Base-by-base conservation (phyloP, 2,113 vertebrate species). In the Mastomys coucha region DNA sequence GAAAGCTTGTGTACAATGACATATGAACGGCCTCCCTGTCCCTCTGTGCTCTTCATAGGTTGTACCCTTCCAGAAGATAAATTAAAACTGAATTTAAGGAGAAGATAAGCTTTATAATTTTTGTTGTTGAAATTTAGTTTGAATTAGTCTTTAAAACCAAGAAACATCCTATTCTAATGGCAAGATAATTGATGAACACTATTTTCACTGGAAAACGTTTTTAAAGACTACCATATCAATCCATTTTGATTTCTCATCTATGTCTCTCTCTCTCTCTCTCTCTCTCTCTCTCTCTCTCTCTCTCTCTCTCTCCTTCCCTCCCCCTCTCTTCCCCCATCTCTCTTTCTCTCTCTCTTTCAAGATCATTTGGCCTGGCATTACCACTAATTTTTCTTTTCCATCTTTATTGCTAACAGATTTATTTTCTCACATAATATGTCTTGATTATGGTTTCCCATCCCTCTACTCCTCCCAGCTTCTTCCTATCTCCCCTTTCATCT, bases 61-160 rank as follows among this genome's bases (percentile, higher is more conserved):
- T 87, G 0, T 76, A 76, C 42, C 42, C 2, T 72, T 84, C 70
- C 69, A 86, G 28, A 53, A 87, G 3, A 77, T 73, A 9, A 95
- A 69, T 69, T 69, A 31, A 67, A 69, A 39, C 60, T 92, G 75
- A 28, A 58, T 65, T 92, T 96, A 88, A 82, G 80, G 16, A 88
- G 20, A 93, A 88, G n/a, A 5, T 92, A 4, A 1, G 31, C 14
- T 53, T 42, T 88, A 36, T 13, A 17, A 75, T 28, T 65, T 33
- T 7, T 42, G n/a, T 75, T 24, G 33, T 77, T 88, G 42, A 94
- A 70, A 77, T 76, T 89, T 51, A 56, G 2, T 58, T 95, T 80
- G 26, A 53, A 72, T 72, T 93, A 58, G 39, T 75, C 42, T 91
- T 96, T 69, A 78, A 92, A 88, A 82, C 63, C 69, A 69, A 82